Evolutionary conservation across 2,113 vertebrate species (phyloP), one percentile per base, ranked within the genome.

Genomic region (Phainopepla nitens): DNA sequence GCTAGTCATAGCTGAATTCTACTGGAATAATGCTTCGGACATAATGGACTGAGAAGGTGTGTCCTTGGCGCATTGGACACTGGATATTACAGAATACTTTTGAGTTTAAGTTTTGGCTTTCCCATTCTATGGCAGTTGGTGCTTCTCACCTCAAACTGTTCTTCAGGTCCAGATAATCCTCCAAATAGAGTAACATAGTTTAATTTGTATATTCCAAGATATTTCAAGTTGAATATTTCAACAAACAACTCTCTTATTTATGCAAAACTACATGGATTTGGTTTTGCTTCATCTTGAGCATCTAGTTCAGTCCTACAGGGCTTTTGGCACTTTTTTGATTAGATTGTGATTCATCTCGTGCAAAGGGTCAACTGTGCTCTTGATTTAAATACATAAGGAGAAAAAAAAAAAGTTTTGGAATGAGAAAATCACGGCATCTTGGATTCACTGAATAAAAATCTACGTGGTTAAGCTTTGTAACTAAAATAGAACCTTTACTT

Each of bases 401-500:
- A 56, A 93, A 73, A 96, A 49, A 77, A 51, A 1, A 44, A 95
- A 41, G 27, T 71, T 87, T 73, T 73, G 41, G 31, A 66, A 92
- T 54, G 41, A 80, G 60, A 95, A 80, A 94, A 76, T 13, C 24
- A 56, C 33, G 54, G 56, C 81, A 75, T 35, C n/a, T 96, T 72
- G 35, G 33, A 75, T 81, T 83, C 80, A 71, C 81, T 64, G 92
- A 90, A 82, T 50, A 82, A 92, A 90, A 94, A 80, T 56, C 87
- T 86, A 51, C 35, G 28, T 68, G 56, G 47, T 54, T 93, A 72
- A 82, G 54, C 22, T 90, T 77, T 86, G 50, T 62, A 82, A 91
- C 70, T 90, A 86, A 96, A 96, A 93, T 73, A 94, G 85, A 70
- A 80, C 35, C 54, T 91, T 35, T 27, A 73, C 24, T 88, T 94